These are phyloP conservation scores for Actinopyga echinites DNA, from an alignment of 53 echinoderm and acorn worm species.

Conservation along the genomic window DNA sequence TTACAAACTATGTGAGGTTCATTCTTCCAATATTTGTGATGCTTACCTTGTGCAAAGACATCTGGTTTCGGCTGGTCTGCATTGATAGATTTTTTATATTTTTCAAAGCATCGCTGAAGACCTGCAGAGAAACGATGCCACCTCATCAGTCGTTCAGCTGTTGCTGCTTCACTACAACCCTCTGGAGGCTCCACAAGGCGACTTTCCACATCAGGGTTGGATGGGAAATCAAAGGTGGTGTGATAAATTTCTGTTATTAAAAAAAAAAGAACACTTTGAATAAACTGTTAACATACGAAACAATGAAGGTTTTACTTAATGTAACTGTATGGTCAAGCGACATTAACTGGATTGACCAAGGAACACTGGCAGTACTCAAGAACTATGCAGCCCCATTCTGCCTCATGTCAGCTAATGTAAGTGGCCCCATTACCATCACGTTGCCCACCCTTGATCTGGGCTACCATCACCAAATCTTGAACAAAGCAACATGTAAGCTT, in stretches of 20 bases:
- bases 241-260: slow-evolving; percentile 80
- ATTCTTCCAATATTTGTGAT: background rate
- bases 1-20: no score
- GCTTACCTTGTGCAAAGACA: slow-evolving; percentile 92
- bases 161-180: slow-evolving; percentile 84
- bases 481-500: no score
- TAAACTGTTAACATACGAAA: no score
- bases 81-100: slow-evolving; percentile 75
- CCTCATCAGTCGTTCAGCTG: slow-evolving; percentile 70
- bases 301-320: no score
- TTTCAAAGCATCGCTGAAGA: slow-evolving; percentile 64
- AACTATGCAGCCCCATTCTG: no score
- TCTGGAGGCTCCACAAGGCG: slow-evolving; percentile 87
- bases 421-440: no score
- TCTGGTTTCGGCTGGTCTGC: slow-evolving; percentile 97
- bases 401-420: no score
- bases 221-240: slow-evolving; percentile 96
- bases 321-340: no score
- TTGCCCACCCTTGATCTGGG: no score
- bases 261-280: background rate
- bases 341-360: no score
- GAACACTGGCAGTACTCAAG: no score
- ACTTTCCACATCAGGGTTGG: slow-evolving; percentile 74
- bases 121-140: slow-evolving; percentile 80
- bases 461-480: no score